These are phyloP conservation scores for Lampris incognitus DNA, from an alignment of 2,113 vertebrate species.

Conservation along the genomic window DNA sequence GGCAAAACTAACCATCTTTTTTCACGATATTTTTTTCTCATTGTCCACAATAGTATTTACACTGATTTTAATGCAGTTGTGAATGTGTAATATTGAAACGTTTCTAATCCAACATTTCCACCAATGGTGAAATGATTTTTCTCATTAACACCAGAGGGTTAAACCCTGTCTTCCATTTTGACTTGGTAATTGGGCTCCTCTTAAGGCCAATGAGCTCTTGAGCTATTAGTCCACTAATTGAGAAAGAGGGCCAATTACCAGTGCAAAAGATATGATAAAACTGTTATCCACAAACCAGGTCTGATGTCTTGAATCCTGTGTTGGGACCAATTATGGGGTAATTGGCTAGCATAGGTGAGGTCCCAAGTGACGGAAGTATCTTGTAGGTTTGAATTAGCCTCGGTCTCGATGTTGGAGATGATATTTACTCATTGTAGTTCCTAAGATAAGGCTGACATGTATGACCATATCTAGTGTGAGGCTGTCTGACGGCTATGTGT, in stretches of 20 bases:
- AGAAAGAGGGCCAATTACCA: conserved; percentile 20
- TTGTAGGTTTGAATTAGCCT: too few relatives aligned
- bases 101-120: conserved; percentile 20
- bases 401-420: too few relatives aligned
- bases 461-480: too few relatives aligned
- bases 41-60: conserved; percentile 45
- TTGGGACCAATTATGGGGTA: not conserved
- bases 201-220: too few relatives aligned
- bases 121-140: conserved; percentile 30
- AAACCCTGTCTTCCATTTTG: too few relatives aligned
- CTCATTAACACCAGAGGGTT: conserved; percentile 34
- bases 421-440: too few relatives aligned
- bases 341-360: too few relatives aligned
- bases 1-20: conserved; percentile 36
- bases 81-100: conserved; percentile 26
- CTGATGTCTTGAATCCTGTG: conserved; percentile 8
- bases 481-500: too few relatives aligned
- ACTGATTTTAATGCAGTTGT: conserved; percentile 40
- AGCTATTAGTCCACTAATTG: conserved; percentile 24
- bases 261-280: conserved; percentile 18
- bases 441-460: too few relatives aligned
- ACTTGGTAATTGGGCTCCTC: too few relatives aligned
- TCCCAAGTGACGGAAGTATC: too few relatives aligned
- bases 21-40: conserved; percentile 36
- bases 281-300: conserved; percentile 3